Percentiles rank a stretch among this genome's conserved stretches.
These are phyloP conservation scores for Araneus ventricosus DNA, from an alignment of 1,140 invertebrate species.

Conservation along the genomic window DNA sequence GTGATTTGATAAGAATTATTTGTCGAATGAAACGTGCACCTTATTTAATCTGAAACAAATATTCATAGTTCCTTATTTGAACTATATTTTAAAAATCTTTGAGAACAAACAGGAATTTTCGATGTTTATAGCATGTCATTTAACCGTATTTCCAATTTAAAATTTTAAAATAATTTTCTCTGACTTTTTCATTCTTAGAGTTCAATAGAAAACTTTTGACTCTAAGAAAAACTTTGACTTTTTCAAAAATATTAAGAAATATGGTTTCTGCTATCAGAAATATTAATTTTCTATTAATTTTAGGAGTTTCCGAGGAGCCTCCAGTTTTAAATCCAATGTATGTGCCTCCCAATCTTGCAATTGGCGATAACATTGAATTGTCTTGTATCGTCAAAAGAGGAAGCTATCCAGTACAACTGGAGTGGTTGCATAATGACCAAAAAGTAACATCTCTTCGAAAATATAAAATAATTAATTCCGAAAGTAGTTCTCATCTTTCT, in stretches of 20 bases:
- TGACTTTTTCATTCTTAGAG: background rate
- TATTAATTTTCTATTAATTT: background rate
- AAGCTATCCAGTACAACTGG: slow-evolving; percentile 4
- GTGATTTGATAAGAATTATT: no score
- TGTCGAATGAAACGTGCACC: no score
- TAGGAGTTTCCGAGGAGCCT: background rate
- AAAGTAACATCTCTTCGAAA: background rate
- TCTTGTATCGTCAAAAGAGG: slow-evolving; percentile 47
- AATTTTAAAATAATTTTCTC: no score
- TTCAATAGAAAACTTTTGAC: background rate
- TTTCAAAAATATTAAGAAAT: no score
- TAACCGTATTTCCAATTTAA: no score
- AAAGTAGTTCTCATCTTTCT: slow-evolving; percentile 53
- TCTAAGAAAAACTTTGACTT: no score
- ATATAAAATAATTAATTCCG: slow-evolving; percentile 10
- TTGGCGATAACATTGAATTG: slow-evolving; percentile 34
- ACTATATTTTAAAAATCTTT: no score
- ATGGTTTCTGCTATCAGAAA: background rate
- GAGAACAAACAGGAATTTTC: no score
- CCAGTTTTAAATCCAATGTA: slow-evolving; percentile 51
- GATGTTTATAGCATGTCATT: no score
- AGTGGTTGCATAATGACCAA: slow-evolving; percentile 37
- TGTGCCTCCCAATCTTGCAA: slow-evolving; percentile 22
- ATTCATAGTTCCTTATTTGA: no score
- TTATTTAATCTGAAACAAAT: no score